Conservation (phyloP, 2,113 vertebrate species). For the Delphinapterus leucas region DNA sequence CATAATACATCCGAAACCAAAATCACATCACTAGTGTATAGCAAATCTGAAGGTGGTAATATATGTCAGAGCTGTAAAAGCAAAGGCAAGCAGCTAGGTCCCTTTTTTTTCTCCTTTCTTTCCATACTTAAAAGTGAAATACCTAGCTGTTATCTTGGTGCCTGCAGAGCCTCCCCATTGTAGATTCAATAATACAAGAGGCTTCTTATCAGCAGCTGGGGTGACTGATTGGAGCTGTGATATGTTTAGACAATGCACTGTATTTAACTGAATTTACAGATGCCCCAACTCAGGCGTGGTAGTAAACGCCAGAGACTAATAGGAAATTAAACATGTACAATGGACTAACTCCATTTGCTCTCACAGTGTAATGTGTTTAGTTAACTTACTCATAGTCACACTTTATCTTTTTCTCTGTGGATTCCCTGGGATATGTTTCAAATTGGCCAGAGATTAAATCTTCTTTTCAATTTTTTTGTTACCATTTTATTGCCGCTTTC, state of each 20-base stretch:
- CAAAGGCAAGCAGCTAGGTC: slow-evolving; percentile 62
- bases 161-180: slow-evolving; percentile 90
- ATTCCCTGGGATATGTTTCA: slow-evolving; percentile 87
- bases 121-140: slow-evolving; percentile 88
- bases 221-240: slow-evolving; percentile 92
- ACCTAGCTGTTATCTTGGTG: slow-evolving; percentile 90
- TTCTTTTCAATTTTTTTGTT: slow-evolving; percentile 82
- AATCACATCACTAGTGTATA: slow-evolving; percentile 77
- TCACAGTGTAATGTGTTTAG: slow-evolving; percentile 85
- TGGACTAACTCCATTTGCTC: slow-evolving; percentile 89
- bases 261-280: slow-evolving; percentile 95
- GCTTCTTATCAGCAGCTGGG: slow-evolving; percentile 88
- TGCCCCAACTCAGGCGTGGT: slow-evolving; percentile 83
- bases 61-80: slow-evolving; percentile 84
- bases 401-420: slow-evolving; percentile 87
- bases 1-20: slow-evolving; percentile 75
- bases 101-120: slow-evolving; percentile 21
- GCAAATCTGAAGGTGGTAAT: slow-evolving; percentile 82
- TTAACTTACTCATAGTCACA: slow-evolving; percentile 87
- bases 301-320: slow-evolving; percentile 89
- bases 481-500: slow-evolving; percentile 81
- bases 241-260: slow-evolving; percentile 92
- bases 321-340: slow-evolving; percentile 93
- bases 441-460: slow-evolving; percentile 88
- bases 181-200: slow-evolving; percentile 94